Conservation (phyloP, 2,888 invertebrate species). For the Drosophila nigricruria region DNA sequence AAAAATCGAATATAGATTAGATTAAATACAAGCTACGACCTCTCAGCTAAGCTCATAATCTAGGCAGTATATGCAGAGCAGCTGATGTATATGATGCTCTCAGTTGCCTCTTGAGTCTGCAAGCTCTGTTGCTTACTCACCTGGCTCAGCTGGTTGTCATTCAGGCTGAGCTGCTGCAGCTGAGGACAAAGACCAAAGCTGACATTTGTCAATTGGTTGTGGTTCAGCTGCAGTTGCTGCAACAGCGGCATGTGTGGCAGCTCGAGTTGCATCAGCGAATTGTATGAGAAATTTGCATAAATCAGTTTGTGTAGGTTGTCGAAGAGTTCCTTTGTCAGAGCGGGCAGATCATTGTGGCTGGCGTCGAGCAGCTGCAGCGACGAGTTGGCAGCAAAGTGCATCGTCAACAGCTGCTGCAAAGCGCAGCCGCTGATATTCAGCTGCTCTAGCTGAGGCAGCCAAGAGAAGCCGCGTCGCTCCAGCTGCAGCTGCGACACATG, state of each 20-base stretch:
- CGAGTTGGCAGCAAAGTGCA: slow-evolving; percentile 62
- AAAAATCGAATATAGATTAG: slow-evolving; percentile 6
- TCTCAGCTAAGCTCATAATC: not conserved
- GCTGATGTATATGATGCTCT: not conserved
- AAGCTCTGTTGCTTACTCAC: slow-evolving; percentile 54
- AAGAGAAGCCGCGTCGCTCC: slow-evolving; percentile 69
- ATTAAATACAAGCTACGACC: not conserved
- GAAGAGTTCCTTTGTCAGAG: slow-evolving; percentile 61
- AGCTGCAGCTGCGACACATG: slow-evolving; percentile 65
- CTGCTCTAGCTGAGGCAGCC: slow-evolving; percentile 62
- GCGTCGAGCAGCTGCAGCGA: slow-evolving; percentile 76
- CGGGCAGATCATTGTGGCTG: slow-evolving; percentile 75
- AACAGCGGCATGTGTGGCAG: slow-evolving; percentile 64
- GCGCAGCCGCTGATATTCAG: slow-evolving; percentile 79
- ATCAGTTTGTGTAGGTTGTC: slow-evolving; percentile 65
- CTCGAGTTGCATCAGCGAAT: slow-evolving; percentile 64
- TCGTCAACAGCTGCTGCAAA: slow-evolving; percentile 55
- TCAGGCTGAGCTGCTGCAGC: slow-evolving; percentile 69
- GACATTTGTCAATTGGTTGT: slow-evolving; percentile 73
- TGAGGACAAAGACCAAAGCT: slow-evolving; percentile 63
- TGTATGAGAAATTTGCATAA: slow-evolving; percentile 79
- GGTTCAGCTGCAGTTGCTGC: slow-evolving; percentile 71
- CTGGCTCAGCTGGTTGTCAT: slow-evolving; percentile 72
- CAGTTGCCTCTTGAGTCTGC: not conserved
- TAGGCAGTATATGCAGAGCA: not conserved